Evolutionary conservation across 2,888 invertebrate species (phyloP).

Genomic region (Eupeodes latifasciatus): DNA sequence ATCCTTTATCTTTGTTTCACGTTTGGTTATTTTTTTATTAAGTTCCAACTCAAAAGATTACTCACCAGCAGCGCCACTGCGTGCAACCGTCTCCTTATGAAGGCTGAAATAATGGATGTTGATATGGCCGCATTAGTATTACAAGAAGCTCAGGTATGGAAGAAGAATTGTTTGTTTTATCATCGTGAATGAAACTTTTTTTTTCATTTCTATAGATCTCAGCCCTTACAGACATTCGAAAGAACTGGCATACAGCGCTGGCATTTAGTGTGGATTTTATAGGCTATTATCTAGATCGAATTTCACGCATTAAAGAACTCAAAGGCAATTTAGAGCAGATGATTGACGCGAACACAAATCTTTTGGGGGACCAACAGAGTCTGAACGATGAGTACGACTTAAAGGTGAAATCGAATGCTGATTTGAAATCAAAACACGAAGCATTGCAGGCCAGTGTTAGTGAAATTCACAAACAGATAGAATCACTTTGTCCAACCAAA

Average conservation of each 20-base stretch:
- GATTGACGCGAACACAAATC: slow-evolving; percentile 89
- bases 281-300: too few relatives aligned
- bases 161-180: not conserved
- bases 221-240: slow-evolving; percentile 92
- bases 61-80: slow-evolving; percentile 96
- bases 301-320: slow-evolving; percentile 91
- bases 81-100: slow-evolving; percentile 91
- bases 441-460: slow-evolving; percentile 87
- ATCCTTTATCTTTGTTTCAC: not conserved
- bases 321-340: slow-evolving; percentile 91
- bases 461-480: slow-evolving; percentile 86
- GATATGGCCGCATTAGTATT: slow-evolving; percentile 92
- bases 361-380: slow-evolving; percentile 91
- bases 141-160: slow-evolving; percentile 90
- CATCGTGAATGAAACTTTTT: not conserved
- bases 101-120: slow-evolving; percentile 96
- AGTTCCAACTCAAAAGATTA: slow-evolving; percentile 98
- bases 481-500: slow-evolving; percentile 87
- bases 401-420: slow-evolving; percentile 88
- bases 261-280: too few relatives aligned
- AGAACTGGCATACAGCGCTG: slow-evolving; percentile 97
- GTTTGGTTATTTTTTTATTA: slow-evolving; percentile 54
- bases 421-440: slow-evolving; percentile 87
- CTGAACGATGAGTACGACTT: slow-evolving; percentile 92
- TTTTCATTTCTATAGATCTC: slow-evolving; percentile 85